phyloP scores from a whole-genome alignment of 1,140 invertebrate genomes.

The Zaprionus lachaisei region DNA sequence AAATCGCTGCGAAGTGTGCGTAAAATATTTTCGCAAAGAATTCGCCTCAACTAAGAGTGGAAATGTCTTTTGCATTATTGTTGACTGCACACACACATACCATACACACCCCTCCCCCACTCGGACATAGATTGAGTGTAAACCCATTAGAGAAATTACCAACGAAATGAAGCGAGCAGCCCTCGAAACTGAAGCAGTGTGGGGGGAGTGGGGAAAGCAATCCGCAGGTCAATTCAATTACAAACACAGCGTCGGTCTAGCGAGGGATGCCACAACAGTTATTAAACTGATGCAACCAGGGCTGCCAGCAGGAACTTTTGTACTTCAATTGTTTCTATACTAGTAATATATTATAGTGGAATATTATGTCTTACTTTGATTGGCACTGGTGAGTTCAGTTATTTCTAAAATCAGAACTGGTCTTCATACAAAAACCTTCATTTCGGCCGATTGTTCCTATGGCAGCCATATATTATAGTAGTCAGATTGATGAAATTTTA shows the following conservation, averaged over 20 bases:
- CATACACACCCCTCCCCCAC: background rate
- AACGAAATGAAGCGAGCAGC: slow-evolving; percentile 68
- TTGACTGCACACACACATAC: slow-evolving; percentile 7
- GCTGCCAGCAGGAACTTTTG: too few species aligned
- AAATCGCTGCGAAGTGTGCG: slow-evolving; percentile 12
- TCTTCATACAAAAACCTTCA: too few species aligned
- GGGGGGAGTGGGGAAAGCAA: slow-evolving; percentile 27
- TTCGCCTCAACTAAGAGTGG: background rate
- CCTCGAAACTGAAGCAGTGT: slow-evolving; percentile 22
- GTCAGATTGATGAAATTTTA: too few species aligned
- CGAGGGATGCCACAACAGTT: slow-evolving; percentile 26
- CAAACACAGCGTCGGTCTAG: slow-evolving; percentile 16
- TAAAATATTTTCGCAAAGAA: slow-evolving; percentile 13
- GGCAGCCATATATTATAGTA: too few species aligned
- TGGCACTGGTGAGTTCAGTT: too few species aligned
- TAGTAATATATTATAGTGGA: too few species aligned
- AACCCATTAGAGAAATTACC: slow-evolving; percentile 81
- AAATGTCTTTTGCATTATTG: slow-evolving; percentile 19
- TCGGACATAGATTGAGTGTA: slow-evolving; percentile 69
- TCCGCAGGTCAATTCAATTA: slow-evolving; percentile 73
- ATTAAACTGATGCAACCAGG: too few species aligned
- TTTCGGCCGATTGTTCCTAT: too few species aligned
- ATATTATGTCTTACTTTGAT: too few species aligned
- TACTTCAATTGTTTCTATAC: too few species aligned
- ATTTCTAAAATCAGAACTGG: too few species aligned